Evolutionary conservation across 1,140 invertebrate species (phyloP), one percentile per base, ranked within the genome.

Genomic region (Solen grandis): DNA sequence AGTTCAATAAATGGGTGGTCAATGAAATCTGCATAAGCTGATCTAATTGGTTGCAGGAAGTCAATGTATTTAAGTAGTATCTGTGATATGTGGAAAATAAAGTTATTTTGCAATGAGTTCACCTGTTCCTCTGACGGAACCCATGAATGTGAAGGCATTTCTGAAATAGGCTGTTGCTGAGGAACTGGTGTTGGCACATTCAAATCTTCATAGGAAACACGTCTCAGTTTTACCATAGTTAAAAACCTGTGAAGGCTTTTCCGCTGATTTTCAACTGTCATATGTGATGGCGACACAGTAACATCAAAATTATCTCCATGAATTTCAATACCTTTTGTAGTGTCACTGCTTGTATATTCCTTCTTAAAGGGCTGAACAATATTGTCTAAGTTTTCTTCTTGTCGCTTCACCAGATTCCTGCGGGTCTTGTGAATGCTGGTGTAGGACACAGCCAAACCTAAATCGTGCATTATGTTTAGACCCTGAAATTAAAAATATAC

Each of bases 231-330:
- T 16, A 55, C 57, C 62, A 76, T 66, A 3, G 31, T 46, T 27
- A 76, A 57, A 38, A 76, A 76, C 60, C 74, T 66, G 27, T 76
- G 74, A 1, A 66, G 27, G 29, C 74, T 66, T n/a, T 76, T 52
- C 38, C 74, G 33, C 46, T 66, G 60, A 5, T 35, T 38, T n/a
- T 76, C 59, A 16, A 41, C 27, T 16, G 38, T 76, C 60, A 76
- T 76, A n/a, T 65, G 14, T 27, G 59, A 27, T 10, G 73, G 66
- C 19, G 66, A n/a, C 22, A 70, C 55, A 22, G 19, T 54, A 31
- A 70, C 27, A 27, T 70, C 66, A 8, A 70, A n/a, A 50, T 70
- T 70, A 29, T 70, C 66, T 25, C 66, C 66, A 27, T 54, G 13
- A 16, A 70, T 31, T 70, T 70, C 50, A 27, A 70, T 70, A 5